These are phyloP conservation scores for Limenitis camilla DNA, from an alignment of 2,888 invertebrate genomes.

Conservation along the genomic window DNA sequence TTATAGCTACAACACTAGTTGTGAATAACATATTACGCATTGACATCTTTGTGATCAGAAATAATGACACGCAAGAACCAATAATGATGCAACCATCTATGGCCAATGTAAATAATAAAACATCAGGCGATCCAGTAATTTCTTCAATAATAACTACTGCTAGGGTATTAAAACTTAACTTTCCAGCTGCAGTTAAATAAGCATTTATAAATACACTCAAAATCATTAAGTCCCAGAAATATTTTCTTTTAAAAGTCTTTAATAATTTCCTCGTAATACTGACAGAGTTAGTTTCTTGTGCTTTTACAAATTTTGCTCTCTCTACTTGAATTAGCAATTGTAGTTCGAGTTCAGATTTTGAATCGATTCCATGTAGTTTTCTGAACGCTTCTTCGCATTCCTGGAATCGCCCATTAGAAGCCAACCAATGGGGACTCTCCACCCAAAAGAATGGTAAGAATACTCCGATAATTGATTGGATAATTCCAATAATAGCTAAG, in stretches of 20 bases:
- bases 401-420: conserved; percentile 23
- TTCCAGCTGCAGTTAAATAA: conserved; percentile 22
- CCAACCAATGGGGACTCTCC: conserved; percentile 28
- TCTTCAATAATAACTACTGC: conserved; percentile 21
- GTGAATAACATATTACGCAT: conserved; percentile 20
- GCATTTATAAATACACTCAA: conserved; percentile 12
- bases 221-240: conserved; percentile 18
- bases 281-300: neutral
- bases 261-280: conserved; percentile 3
- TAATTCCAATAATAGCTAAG: conserved; percentile 19
- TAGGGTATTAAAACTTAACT: conserved; percentile 19
- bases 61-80: conserved; percentile 15
- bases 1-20: conserved; percentile 15
- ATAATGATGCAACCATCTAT: conserved; percentile 19
- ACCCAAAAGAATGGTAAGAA: conserved; percentile 21
- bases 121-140: conserved; percentile 20
- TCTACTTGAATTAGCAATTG: conserved; percentile 23
- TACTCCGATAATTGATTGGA: conserved; percentile 10
- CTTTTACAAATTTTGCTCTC: conserved; percentile 12
- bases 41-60: conserved; percentile 17
- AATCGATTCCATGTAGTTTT: conserved; percentile 2
- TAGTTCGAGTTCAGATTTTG: conserved; percentile 15
- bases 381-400: conserved; percentile 20
- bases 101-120: conserved; percentile 18
- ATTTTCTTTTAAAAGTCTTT: conserved; percentile 14